Evolutionary conservation across 2,797 vertebrate species (phyloP).

Genomic region (Lophura swinhoii): DNA sequence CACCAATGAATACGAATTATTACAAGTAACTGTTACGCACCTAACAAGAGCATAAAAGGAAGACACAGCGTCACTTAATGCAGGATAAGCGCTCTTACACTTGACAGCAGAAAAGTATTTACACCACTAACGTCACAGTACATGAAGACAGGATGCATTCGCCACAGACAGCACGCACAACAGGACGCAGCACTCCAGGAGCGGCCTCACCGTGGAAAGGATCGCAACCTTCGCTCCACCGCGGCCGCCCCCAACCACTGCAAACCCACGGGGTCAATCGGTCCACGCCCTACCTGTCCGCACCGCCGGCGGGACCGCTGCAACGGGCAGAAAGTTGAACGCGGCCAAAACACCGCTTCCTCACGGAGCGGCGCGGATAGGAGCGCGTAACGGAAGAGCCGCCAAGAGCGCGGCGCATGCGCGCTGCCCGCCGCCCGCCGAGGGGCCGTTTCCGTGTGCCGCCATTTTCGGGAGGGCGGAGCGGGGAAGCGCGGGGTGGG

Average conservation of each 20-base stretch:
- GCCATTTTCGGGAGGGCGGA: neutral
- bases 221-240: neutral
- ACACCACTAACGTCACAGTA: neutral
- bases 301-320: neutral
- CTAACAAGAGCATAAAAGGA: accelerated
- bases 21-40: neutral
- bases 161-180: too few relatives aligned
- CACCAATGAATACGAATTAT: neutral
- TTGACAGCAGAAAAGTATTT: neutral
- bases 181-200: too few relatives aligned
- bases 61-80: neutral
- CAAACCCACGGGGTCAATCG: accelerated
- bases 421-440: neutral
- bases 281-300: neutral
- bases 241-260: neutral
- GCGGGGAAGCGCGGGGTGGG: too few relatives aligned
- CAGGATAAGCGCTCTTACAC: neutral
- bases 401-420: neutral
- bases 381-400: neutral
- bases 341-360: too few relatives aligned
- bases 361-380: too few relatives aligned
- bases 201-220: too few relatives aligned
- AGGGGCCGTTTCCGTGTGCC: neutral
- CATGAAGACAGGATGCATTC: neutral
- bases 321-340: accelerated